A percentile compares a stretch with the other conserved stretches of the same genome.
phyloP scores from a whole-genome alignment of 37 sponge, comb jelly and placozoan genomes.

The Amphimedon queenslandica region DNA sequence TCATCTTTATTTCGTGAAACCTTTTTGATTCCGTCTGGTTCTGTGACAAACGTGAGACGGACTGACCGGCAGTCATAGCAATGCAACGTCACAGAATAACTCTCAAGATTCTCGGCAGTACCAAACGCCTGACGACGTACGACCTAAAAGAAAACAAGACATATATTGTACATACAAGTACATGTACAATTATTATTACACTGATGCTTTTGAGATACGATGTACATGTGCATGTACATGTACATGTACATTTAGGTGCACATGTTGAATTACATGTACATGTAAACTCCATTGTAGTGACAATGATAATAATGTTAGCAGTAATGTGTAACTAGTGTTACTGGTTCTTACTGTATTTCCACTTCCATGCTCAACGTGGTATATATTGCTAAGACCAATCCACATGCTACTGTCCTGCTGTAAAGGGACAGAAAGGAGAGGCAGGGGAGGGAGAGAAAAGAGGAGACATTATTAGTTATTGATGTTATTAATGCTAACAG shows the following conservation, averaged over 20 bases:
- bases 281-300: too few species aligned
- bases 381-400: constrained; percentile 76
- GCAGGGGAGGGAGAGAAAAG: too few species aligned
- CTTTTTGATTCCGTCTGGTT: too few species aligned
- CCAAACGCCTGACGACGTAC: background rate
- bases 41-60: background rate
- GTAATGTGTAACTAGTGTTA: too few species aligned
- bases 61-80: constrained; percentile 14
- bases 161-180: constrained; percentile 2
- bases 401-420: constrained; percentile 73
- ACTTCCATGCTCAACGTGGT: constrained; percentile 42
- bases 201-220: background rate
- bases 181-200: background rate
- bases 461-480: too few species aligned
- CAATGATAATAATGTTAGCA: too few species aligned
- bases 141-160: background rate
- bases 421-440: too few species aligned
- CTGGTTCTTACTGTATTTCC: constrained; percentile 35
- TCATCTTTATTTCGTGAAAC: too few species aligned
- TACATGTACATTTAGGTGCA: background rate
- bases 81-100: constrained; percentile 25
- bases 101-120: constrained; percentile 7
- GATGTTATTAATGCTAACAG: too few species aligned
- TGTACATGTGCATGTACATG: constrained; percentile 8
- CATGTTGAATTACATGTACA: background rate